These are phyloP conservation scores for Ciona savignyi DNA, from an alignment of 23 tunicate species.

Conservation along the genomic window DNA sequence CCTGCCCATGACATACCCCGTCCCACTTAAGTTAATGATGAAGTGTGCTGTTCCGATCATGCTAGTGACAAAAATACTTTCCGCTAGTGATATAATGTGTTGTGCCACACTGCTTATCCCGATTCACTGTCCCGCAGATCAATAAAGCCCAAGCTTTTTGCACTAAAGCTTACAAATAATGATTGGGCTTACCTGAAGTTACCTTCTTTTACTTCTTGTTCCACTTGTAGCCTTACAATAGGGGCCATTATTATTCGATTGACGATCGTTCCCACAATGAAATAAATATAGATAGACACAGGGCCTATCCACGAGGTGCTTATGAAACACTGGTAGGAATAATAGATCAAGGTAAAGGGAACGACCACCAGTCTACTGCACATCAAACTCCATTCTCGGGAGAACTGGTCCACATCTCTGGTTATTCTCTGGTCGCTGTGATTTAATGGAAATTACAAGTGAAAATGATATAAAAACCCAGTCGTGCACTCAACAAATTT, in stretches of 20 bases:
- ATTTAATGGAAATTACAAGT: too few relatives aligned
- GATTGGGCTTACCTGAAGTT: slow-evolving; percentile 44
- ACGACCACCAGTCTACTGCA: slow-evolving; percentile 47
- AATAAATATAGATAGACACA: slow-evolving; percentile 73
- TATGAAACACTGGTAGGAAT: slow-evolving; percentile 88
- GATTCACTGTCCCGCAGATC: too few relatives aligned
- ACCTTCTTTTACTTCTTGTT: slow-evolving; percentile 73
- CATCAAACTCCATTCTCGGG: slow-evolving; percentile 70
- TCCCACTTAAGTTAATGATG: too few relatives aligned
- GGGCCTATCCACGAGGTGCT: slow-evolving; percentile 93
- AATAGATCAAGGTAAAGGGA: slow-evolving; percentile 79
- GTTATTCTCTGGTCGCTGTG: slow-evolving; percentile 86
- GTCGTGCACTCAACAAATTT: too few relatives aligned
- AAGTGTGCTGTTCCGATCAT: too few relatives aligned
- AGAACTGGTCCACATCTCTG: slow-evolving; percentile 64
- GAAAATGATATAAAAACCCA: too few relatives aligned
- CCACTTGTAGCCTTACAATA: slow-evolving; percentile 51
- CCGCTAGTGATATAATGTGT: too few relatives aligned
- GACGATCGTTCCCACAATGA: slow-evolving; percentile 78
- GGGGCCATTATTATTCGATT: slow-evolving; percentile 81
- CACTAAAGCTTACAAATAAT: slow-evolving; percentile 6
- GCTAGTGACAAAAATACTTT: too few relatives aligned
- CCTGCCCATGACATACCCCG: too few relatives aligned
- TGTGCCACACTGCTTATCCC: too few relatives aligned
- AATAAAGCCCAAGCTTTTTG: neutral